Evolutionary conservation across 1,140 invertebrate genomes (phyloP).

Genomic region (Ectropis grisescens): DNA sequence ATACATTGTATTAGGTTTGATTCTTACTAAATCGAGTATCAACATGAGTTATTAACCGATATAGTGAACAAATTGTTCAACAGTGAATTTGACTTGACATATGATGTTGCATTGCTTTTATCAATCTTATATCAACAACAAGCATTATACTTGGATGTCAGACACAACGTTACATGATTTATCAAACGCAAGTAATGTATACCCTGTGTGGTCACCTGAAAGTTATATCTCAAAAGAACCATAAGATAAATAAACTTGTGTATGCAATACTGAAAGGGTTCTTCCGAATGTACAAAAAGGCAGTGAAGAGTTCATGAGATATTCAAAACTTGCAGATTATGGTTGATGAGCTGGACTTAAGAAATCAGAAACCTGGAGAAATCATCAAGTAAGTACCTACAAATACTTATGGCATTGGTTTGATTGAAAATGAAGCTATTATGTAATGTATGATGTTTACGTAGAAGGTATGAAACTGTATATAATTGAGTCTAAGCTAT

Average conservation of each 20-base stretch:
- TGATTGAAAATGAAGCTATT: too few relatives aligned
- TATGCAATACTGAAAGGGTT: constrained; percentile 61
- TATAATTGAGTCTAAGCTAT: too few relatives aligned
- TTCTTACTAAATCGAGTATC: constrained; percentile 77
- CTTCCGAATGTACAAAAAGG: constrained; percentile 41
- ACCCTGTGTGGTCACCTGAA: constrained; percentile 69
- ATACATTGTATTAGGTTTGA: constrained; percentile 80
- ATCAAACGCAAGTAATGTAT: constrained; percentile 42
- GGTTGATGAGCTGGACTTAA: constrained; percentile 69
- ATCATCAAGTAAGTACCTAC: constrained; percentile 66
- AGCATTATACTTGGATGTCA: constrained; percentile 64
- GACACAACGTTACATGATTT: constrained; percentile 66
- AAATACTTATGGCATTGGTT: too few relatives aligned
- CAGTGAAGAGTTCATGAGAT: constrained; percentile 45
- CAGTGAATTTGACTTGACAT: constrained; percentile 62
- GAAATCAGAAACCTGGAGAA: constrained; percentile 52
- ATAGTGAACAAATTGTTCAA: constrained; percentile 75
- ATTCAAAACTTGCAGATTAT: constrained; percentile 64
- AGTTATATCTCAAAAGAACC: constrained; percentile 60
- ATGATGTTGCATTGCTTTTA: constrained; percentile 72
- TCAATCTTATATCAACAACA: constrained; percentile 75
- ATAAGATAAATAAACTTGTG: constrained; percentile 70
- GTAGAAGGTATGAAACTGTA: too few relatives aligned
- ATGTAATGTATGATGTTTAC: too few relatives aligned
- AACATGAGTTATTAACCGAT: constrained; percentile 73